Evolutionary conservation across 2,113 vertebrate species (phyloP).

Genomic region (Candoia aspera): DNA sequence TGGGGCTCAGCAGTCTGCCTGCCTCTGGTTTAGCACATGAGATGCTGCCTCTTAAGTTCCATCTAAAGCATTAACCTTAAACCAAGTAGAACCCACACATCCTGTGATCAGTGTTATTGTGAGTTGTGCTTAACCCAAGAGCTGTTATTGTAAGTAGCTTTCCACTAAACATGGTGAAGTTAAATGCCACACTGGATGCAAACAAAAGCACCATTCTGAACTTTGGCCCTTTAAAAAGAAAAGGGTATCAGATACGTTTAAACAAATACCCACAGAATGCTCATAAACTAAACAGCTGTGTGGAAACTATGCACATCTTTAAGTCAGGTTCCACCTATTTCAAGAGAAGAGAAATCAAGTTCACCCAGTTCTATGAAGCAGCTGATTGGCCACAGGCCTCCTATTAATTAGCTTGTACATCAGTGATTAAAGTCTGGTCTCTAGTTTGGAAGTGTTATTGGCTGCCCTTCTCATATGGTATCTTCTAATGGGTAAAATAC

Average conservation of each 20-base stretch:
- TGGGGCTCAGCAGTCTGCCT: not conserved
- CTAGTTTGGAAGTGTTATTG: slow-evolving; percentile 35
- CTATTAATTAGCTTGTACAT: slow-evolving; percentile 51
- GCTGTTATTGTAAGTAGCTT: slow-evolving; percentile 13
- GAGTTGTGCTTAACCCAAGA: not conserved
- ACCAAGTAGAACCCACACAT: not conserved
- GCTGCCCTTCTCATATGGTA: slow-evolving; percentile 27
- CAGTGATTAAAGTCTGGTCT: slow-evolving; percentile 37
- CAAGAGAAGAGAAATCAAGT: slow-evolving; percentile 30
- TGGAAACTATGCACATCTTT: slow-evolving; percentile 39
- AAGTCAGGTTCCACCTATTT: slow-evolving; percentile 35
- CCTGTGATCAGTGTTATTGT: not conserved
- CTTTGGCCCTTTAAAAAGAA: slow-evolving; percentile 24
- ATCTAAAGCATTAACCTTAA: not conserved
- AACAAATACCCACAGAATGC: slow-evolving; percentile 27
- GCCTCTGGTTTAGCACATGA: not conserved
- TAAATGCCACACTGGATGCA: slow-evolving; percentile 24
- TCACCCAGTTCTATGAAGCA: slow-evolving; percentile 1
- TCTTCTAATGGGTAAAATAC: slow-evolving; percentile 43
- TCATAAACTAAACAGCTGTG: slow-evolving; percentile 28
- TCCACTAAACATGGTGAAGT: slow-evolving; percentile 7
- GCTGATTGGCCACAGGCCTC: slow-evolving; percentile 42
- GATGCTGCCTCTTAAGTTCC: not conserved
- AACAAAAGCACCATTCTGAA: slow-evolving; percentile 36
- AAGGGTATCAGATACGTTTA: slow-evolving; percentile 21